A percentile compares a stretch with the other conserved stretches of the same genome.
phyloP scores from a whole-genome alignment of 1,140 invertebrate species.

The Trichonephila clavipes region DNA sequence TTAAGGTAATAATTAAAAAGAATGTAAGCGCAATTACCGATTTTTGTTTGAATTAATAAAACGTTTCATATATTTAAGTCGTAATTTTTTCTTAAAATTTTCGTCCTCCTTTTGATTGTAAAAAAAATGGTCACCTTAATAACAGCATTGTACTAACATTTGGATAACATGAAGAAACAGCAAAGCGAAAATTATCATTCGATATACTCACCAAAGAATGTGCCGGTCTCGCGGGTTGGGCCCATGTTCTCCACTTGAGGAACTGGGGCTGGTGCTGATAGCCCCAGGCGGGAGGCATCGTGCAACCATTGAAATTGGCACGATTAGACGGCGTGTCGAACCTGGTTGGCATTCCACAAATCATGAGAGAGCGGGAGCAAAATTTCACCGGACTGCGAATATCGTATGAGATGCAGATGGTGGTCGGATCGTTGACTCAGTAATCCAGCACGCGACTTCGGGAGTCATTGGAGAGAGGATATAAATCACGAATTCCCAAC shows the following conservation, averaged over 20 bases:
- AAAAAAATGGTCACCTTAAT: too few relatives aligned
- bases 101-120: too few relatives aligned
- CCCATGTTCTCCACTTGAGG: slow-evolving; percentile 77
- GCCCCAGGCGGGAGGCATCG: slow-evolving; percentile 67
- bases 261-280: slow-evolving; percentile 77
- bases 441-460: slow-evolving; percentile 4
- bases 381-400: slow-evolving; percentile 15
- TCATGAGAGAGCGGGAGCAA: slow-evolving; percentile 22
- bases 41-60: too few relatives aligned
- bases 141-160: too few relatives aligned
- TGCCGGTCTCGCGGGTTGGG: slow-evolving; percentile 68
- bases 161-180: not conserved
- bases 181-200: not conserved
- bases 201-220: slow-evolving; percentile 70
- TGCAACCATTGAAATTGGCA: slow-evolving; percentile 55
- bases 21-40: too few relatives aligned
- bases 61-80: too few relatives aligned
- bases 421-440: slow-evolving; percentile 1
- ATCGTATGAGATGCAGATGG: slow-evolving; percentile 30
- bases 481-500: slow-evolving; percentile 20
- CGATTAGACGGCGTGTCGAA: slow-evolving; percentile 65
- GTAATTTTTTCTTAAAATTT: too few relatives aligned
- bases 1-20: too few relatives aligned
- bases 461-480: slow-evolving; percentile 14
- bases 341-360: slow-evolving; percentile 75